Conservation (phyloP, 2,797 vertebrate species). For the Picus viridis region DNA sequence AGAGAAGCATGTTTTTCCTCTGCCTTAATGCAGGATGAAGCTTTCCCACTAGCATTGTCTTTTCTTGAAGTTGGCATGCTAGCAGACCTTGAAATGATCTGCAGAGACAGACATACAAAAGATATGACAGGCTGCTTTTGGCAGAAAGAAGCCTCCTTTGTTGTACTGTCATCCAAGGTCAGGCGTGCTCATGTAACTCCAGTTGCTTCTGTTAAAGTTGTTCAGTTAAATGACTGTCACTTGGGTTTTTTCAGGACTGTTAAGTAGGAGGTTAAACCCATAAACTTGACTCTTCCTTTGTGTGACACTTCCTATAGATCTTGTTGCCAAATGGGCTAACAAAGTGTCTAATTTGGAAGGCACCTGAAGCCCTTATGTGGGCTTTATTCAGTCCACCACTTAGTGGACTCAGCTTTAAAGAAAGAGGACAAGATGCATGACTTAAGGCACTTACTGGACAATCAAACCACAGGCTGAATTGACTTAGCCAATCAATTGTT, state of each 20-base stretch:
- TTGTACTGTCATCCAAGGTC: constrained; percentile 54
- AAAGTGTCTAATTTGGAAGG: background rate
- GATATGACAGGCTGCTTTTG: constrained; percentile 53
- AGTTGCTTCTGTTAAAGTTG: constrained; percentile 25
- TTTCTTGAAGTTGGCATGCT: constrained; percentile 14
- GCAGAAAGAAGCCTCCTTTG: constrained; percentile 43
- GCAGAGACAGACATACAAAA: constrained; percentile 45
- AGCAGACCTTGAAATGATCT: constrained; percentile 57
- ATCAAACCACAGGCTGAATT: background rate
- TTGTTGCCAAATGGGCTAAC: background rate
- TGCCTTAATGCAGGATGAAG: constrained; percentile 7
- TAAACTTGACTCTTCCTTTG: constrained; percentile 21
- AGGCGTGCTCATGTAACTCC: background rate
- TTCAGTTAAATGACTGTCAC: constrained; percentile 12
- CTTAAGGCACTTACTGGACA: background rate
- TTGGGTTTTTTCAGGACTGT: background rate
- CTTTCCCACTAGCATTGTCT: constrained; percentile 28
- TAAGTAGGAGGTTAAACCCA: background rate
- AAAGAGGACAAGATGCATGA: background rate
- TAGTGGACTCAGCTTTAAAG: background rate
- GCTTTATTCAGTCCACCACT: background rate
- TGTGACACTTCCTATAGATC: background rate
- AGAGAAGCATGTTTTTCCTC: constrained; percentile 25
- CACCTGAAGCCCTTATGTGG: background rate
- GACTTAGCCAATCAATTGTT: background rate